phyloP scores from a whole-genome alignment of 2,888 invertebrate species.

The Panopea generosa region DNA sequence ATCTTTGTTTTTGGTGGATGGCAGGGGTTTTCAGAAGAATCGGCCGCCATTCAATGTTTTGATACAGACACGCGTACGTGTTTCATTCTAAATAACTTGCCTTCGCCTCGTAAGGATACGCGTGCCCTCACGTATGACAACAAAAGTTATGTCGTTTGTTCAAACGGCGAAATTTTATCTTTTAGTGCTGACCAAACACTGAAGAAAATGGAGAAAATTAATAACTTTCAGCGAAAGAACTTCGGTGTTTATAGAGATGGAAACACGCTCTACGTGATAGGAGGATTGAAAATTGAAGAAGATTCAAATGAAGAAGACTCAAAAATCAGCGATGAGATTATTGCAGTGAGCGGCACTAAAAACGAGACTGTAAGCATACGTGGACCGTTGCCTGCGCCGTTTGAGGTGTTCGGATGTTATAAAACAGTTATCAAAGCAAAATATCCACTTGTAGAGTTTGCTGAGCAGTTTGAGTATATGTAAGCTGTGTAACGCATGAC shows the following conservation, averaged over 20 bases:
- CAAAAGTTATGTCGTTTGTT: slow-evolving; percentile 43
- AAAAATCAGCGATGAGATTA: slow-evolving; percentile 29
- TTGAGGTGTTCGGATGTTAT: slow-evolving; percentile 59
- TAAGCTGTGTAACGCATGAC: too few relatives aligned
- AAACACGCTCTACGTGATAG: slow-evolving; percentile 45
- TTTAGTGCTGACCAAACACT: slow-evolving; percentile 38
- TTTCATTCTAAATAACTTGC: slow-evolving; percentile 49
- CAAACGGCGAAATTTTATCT: slow-evolving; percentile 57
- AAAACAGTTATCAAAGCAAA: slow-evolving; percentile 42
- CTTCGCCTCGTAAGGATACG: slow-evolving; percentile 54
- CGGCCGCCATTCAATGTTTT: slow-evolving; percentile 63
- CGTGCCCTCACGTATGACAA: slow-evolving; percentile 53
- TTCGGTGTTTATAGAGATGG: slow-evolving; percentile 47
- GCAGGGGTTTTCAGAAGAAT: slow-evolving; percentile 59
- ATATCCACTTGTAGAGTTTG: slow-evolving; percentile 57
- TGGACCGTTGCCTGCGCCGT: slow-evolving; percentile 42
- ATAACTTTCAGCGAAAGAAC: slow-evolving; percentile 55
- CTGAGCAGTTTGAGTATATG: slow-evolving; percentile 35
- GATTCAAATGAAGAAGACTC: slow-evolving; percentile 14
- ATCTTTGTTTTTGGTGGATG: slow-evolving; percentile 67
- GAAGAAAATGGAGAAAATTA: slow-evolving; percentile 32
- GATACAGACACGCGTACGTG: slow-evolving; percentile 52
- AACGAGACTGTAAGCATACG: background rate
- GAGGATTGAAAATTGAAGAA: slow-evolving; percentile 23
- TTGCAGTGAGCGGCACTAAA: background rate